These are phyloP conservation scores for Brenthis hecate DNA, from an alignment of 2,888 invertebrate species.

Conservation along the genomic window DNA sequence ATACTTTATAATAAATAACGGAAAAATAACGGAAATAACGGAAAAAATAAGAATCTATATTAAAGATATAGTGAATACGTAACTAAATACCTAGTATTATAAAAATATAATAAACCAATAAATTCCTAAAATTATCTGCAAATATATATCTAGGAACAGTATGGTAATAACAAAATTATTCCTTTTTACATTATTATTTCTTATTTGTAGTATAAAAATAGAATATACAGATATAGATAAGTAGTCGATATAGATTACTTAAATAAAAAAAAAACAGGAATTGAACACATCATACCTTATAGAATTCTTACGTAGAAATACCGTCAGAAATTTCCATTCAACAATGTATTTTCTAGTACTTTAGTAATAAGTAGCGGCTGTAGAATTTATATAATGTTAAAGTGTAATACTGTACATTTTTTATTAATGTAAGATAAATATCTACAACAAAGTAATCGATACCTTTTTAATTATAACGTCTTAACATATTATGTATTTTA, in stretches of 20 bases:
- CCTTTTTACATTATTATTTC: no score
- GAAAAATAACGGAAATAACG: no score
- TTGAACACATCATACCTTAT: constrained; percentile 11
- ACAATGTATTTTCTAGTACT: constrained; percentile 2
- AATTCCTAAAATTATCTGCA: no score
- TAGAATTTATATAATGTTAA: neutral
- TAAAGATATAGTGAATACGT: no score
- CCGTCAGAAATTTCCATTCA: constrained; percentile 18
- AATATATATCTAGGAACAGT: no score
- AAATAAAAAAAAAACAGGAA: neutral
- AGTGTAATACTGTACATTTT: neutral
- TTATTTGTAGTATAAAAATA: no score
- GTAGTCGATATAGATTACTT: neutral
- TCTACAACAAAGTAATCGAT: neutral
- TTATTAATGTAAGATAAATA: constrained; percentile 1
- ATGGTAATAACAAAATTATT: no score
- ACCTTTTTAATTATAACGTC: neutral
- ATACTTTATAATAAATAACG: no score
- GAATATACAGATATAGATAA: constrained; percentile 16
- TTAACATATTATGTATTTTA: neutral
- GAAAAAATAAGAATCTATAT: no score
- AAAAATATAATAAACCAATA: no score
- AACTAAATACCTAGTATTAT: no score
- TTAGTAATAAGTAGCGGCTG: neutral
- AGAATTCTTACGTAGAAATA: constrained; percentile 18